Evolutionary conservation across 92 coral and sea anemone genomes (phyloP).

Genomic region (Umimayanthus chanpuru): DNA sequence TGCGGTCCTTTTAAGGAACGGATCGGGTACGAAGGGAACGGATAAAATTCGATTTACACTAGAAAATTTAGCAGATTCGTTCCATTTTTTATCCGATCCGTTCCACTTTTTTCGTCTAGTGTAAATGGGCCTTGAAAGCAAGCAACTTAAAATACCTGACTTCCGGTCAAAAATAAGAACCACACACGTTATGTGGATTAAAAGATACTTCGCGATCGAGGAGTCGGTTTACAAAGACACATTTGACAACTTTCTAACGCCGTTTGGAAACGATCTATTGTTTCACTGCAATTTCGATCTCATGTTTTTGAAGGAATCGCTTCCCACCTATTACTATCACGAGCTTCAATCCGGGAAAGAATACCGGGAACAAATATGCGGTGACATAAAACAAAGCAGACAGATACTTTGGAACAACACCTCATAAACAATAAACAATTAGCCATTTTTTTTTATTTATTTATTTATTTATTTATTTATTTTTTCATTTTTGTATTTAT

Average conservation of each 20-base stretch:
- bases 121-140: too few species aligned
- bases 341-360: neutral
- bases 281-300: neutral
- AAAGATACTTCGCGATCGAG: neutral
- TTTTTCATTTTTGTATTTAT: too few species aligned
- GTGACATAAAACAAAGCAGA: conserved; percentile 14
- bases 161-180: neutral
- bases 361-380: neutral
- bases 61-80: too few species aligned
- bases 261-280: neutral
- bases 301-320: neutral
- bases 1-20: too few species aligned
- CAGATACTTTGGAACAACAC: conserved; percentile 11
- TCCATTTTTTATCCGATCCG: too few species aligned
- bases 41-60: too few species aligned
- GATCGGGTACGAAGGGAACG: too few species aligned
- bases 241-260: neutral
- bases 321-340: too few species aligned
- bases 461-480: too few species aligned
- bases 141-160: neutral
- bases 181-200: neutral
- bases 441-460: neutral
- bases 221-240: neutral
- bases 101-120: too few species aligned
- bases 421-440: conserved; percentile 11